Percentiles rank a stretch among this genome's conserved stretches.
These are phyloP conservation scores for Apamea epomidion DNA, from an alignment of 2,888 invertebrate genomes.

Conservation along the genomic window DNA sequence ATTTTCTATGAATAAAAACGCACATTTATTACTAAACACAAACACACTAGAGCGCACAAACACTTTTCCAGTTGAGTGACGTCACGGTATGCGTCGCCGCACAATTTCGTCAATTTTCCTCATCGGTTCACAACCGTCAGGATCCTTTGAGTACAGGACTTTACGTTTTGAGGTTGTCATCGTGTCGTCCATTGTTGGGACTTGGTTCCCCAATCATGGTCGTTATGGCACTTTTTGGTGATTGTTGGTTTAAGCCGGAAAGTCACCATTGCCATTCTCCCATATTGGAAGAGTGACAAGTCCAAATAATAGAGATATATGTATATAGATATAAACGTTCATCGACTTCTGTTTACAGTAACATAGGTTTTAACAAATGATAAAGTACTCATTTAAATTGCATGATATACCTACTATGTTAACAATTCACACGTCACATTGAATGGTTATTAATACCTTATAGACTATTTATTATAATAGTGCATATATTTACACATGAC, in stretches of 20 bases:
- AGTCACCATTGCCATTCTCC: not conserved
- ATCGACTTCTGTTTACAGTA: not conserved
- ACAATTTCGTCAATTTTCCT: slow-evolving; percentile 48
- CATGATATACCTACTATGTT: not conserved
- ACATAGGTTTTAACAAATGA: not conserved
- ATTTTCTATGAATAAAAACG: slow-evolving; percentile 10
- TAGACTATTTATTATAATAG: not conserved
- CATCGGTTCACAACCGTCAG: slow-evolving; percentile 16
- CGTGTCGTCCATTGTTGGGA: slow-evolving; percentile 26
- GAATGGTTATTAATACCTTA: not conserved
- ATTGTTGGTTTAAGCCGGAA: not conserved
- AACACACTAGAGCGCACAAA: slow-evolving; percentile 4
- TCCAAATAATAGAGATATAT: no score
- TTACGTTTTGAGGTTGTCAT: slow-evolving; percentile 11
- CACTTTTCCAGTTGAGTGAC: slow-evolving; percentile 29
- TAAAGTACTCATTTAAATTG: not conserved
- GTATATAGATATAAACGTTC: not conserved
- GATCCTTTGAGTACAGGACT: slow-evolving; percentile 20
- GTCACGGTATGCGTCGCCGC: slow-evolving; percentile 30
- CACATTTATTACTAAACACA: not conserved
- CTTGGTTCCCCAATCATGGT: not conserved
- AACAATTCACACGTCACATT: not conserved
- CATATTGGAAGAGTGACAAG: not conserved
- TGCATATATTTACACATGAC: not conserved
- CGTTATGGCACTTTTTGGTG: not conserved